Evolutionary conservation across 2,113 vertebrate species (phyloP).

Genomic region (Drymodes brunneopygia): DNA sequence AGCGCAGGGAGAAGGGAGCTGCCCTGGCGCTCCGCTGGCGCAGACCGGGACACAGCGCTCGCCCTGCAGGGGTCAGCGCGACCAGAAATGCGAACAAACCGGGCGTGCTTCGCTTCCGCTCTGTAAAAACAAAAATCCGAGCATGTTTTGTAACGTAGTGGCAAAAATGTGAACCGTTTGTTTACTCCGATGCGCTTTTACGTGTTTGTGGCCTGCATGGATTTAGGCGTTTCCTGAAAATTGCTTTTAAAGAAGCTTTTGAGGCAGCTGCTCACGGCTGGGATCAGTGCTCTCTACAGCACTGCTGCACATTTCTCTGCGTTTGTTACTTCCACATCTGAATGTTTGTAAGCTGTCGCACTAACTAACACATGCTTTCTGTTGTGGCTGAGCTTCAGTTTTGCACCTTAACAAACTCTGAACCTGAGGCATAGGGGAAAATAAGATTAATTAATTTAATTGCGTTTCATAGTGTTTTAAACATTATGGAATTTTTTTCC

Average conservation of each 20-base stretch:
- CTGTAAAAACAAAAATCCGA: background rate
- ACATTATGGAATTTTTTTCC: background rate
- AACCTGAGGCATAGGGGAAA: background rate
- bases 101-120: rapidly evolving
- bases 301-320: rapidly evolving
- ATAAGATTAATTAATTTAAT: background rate
- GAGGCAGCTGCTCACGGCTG: background rate
- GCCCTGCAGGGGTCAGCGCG: background rate
- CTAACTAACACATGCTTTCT: rapidly evolving
- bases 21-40: background rate
- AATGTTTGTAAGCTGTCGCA: background rate
- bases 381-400: background rate
- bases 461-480: background rate
- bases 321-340: background rate
- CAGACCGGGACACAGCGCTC: background rate
- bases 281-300: background rate
- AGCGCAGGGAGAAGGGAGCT: rapidly evolving
- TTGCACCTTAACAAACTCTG: background rate
- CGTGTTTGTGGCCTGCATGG: background rate
- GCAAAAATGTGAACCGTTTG: rapidly evolving
- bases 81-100: rapidly evolving
- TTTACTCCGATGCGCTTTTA: rapidly evolving
- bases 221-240: background rate
- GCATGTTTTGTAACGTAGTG: rapidly evolving
- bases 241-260: background rate